Base-by-base conservation (phyloP, 2,888 invertebrate species). In the Cosmopolites sordidus region DNA sequence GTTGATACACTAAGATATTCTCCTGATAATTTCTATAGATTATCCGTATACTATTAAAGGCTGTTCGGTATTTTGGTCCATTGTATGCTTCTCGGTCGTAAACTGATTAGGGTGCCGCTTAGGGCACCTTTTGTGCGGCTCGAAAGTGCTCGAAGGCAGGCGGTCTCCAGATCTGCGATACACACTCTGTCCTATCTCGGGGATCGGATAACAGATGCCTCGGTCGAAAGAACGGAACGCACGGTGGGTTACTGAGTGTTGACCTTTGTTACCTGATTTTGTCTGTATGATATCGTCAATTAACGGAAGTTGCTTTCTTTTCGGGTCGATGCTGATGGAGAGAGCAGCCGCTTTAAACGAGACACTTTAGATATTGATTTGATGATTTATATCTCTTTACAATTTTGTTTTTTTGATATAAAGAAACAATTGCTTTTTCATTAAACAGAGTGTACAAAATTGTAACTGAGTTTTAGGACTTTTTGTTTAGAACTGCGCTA, bases 31-130 rank as follows among this genome's bases (percentile, higher is more conserved):
- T 33, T 18, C 16, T 22, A 8, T 45, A 45, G 30, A 45, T 45
- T 37, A 45, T 33, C 17, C 12, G 44, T 44, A 33, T 44, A 37
- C 45, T 45, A 45, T 33, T 45, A 45, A 45, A 37, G 33, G 33
- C 18, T 30, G 33, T 45, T 45, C 37, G 46, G 39, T 39, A 22
- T 46, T 46, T 46, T 18, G 12, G 22, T 18, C 46, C 16, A 46
- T 46, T 46, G 46, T 46, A 46, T 38, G 37, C 17, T 22, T 38
- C 39, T 46, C 38, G 39, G 27, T 27, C 39, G 46, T 46, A 46
- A 46, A 46, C 39, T 46, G 46, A 46, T 46, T 46, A 46, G 46
- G 46, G 46, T 45, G 46, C 46, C 39, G 46, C 39, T 46, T 27
- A 27, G 39, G 39, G 46, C 46, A 46, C 46, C 46, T 46, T 46